Evolutionary conservation across 2,888 invertebrate genomes (phyloP).

Genomic region (Caradrina clavipalpis): DNA sequence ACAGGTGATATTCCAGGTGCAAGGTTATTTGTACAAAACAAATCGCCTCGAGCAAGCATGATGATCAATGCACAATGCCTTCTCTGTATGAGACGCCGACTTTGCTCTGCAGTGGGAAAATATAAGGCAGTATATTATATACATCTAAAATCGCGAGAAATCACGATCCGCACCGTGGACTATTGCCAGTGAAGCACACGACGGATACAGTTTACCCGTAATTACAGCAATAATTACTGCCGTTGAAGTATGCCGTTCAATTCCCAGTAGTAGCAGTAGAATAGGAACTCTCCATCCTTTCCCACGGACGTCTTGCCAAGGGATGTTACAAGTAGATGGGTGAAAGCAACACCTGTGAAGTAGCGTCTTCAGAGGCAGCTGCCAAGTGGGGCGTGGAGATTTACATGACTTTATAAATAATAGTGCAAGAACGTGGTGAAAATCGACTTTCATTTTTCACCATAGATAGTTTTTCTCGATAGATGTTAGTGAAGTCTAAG

Average conservation of each 20-base stretch:
- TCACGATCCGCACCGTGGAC: slow-evolving; percentile 4
- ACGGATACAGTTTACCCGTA: slow-evolving; percentile 46
- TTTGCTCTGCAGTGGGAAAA: no score
- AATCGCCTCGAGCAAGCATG: no score
- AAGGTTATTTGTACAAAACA: no score
- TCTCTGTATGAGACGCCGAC: no score
- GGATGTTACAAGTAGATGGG: slow-evolving; percentile 17
- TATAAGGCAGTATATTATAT: no score
- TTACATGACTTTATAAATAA: not conserved
- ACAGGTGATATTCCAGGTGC: no score
- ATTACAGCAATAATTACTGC: slow-evolving; percentile 57
- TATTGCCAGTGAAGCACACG: slow-evolving; percentile 15
- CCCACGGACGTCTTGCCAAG: slow-evolving; percentile 40
- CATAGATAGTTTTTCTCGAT: no score
- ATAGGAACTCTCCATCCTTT: slow-evolving; percentile 58
- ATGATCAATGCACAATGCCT: no score
- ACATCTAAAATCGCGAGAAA: not conserved
- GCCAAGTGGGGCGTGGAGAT: not conserved
- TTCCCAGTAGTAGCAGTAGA: slow-evolving; percentile 40
- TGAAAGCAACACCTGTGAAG: slow-evolving; percentile 31
- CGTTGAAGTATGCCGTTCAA: slow-evolving; percentile 38
- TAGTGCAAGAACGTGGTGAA: not conserved
- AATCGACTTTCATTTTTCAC: not conserved
- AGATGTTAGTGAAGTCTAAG: no score
- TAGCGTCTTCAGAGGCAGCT: slow-evolving; percentile 4